phyloP scores from a whole-genome alignment of 1,140 invertebrate species.

The Euwallacea fornicatus region DNA sequence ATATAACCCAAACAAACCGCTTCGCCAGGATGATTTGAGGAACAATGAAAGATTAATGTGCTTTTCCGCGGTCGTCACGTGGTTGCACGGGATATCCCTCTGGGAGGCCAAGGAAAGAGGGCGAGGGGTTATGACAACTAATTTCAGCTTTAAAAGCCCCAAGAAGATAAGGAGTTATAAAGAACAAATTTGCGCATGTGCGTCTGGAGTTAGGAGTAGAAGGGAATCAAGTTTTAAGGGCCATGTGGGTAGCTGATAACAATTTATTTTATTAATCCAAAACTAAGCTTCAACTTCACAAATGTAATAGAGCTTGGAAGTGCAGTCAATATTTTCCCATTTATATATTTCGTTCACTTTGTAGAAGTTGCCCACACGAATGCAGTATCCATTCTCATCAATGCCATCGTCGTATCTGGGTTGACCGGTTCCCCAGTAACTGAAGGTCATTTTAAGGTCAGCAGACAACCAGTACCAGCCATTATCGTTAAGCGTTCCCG shows the following conservation, averaged over 20 bases:
- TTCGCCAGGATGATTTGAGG: not conserved
- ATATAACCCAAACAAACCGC: no score
- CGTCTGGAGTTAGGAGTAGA: no score
- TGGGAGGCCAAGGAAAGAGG: no score
- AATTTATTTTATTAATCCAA: no score
- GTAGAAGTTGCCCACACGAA: not conserved
- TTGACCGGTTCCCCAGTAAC: not conserved
- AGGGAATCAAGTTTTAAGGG: no score
- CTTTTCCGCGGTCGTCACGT: constrained; percentile 3
- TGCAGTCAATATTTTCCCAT: not conserved
- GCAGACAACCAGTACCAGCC: not conserved
- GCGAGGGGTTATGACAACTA: no score
- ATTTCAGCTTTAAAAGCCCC: no score
- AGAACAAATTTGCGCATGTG: no score
- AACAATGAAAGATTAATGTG: constrained; percentile 12
- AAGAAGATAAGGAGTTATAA: no score
- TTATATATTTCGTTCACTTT: not conserved
- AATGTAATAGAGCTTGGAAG: not conserved
- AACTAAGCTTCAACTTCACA: not conserved
- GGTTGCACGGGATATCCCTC: not conserved
- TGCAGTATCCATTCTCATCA: not conserved
- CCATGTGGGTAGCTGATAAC: no score
- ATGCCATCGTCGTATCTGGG: not conserved
- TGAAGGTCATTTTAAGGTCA: not conserved
- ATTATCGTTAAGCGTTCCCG: not conserved